Conservation (phyloP, 2,888 invertebrate genomes). For the Syrphus vitripennis region DNA sequence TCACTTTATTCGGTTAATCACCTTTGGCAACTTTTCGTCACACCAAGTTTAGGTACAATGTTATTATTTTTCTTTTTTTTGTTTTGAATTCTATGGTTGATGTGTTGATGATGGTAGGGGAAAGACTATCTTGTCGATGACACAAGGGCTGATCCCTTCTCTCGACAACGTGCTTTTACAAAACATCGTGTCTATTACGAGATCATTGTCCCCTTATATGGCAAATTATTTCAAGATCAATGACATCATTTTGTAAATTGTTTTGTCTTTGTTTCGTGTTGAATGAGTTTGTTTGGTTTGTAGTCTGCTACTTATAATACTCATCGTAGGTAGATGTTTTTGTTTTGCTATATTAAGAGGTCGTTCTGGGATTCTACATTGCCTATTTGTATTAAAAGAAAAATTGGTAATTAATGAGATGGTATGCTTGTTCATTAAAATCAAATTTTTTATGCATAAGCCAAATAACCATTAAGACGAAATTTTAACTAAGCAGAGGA, state of each 20-base stretch:
- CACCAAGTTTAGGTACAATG: background rate
- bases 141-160: background rate
- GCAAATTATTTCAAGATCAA: conserved; percentile 52
- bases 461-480: too few relatives aligned
- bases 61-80: background rate
- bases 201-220: conserved; percentile 38
- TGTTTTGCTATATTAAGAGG: background rate
- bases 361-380: background rate
- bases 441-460: too few relatives aligned
- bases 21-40: conserved; percentile 23
- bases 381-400: background rate
- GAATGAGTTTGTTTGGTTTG: background rate
- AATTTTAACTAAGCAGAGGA: too few relatives aligned
- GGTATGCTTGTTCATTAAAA: background rate
- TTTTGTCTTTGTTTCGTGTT: conserved; percentile 14
- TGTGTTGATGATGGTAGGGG: background rate
- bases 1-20: conserved; percentile 18
- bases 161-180: background rate
- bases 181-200: conserved; percentile 1
- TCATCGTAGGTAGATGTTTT: background rate
- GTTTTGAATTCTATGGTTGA: background rate
- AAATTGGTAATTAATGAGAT: background rate
- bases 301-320: background rate
- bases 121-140: background rate
- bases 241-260: conserved; percentile 28